A percentile compares a stretch with the other conserved stretches of the same genome.
Evolutionary conservation across 64 coral and sea anemone species (phyloP).

Genomic region (Acropora yongei): DNA sequence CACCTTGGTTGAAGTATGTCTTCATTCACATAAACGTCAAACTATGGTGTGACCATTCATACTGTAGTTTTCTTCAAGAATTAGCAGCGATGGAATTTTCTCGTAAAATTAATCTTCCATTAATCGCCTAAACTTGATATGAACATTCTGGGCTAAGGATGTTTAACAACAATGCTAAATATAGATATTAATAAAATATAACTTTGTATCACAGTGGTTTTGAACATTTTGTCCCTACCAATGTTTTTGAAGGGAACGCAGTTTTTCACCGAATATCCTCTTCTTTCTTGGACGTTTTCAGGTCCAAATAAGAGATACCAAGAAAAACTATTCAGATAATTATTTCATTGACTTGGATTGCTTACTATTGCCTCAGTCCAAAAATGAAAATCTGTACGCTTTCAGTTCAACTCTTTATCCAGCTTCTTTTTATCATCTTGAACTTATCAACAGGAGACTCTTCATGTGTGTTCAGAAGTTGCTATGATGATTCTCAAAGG

Average conservation of each 20-base stretch:
- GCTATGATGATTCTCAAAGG: slow-evolving; percentile 54
- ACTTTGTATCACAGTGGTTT: neutral
- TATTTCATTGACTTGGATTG: neutral
- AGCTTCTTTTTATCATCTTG: neutral
- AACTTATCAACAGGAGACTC: neutral
- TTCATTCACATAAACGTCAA: too few relatives aligned
- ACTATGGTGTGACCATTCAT: too few relatives aligned
- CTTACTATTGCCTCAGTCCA: neutral
- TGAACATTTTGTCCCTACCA: neutral
- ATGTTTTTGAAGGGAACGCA: too few relatives aligned
- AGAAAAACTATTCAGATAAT: neutral
- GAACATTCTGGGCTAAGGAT: neutral
- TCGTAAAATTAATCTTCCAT: too few relatives aligned
- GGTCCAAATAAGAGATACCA: neutral
- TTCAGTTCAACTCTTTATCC: neutral
- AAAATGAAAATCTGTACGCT: slow-evolving; percentile 3
- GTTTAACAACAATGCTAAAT: neutral
- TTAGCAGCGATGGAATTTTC: too few relatives aligned
- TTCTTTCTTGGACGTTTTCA: neutral
- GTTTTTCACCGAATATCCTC: neutral
- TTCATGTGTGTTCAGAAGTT: slow-evolving; percentile 47
- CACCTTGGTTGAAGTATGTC: too few relatives aligned
- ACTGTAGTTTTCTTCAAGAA: too few relatives aligned
- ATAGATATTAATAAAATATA: neutral
- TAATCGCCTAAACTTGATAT: neutral